These are phyloP conservation scores for Hemiscyllium ocellatum DNA, from an alignment of 2,113 vertebrate species.

Conservation along the genomic window DNA sequence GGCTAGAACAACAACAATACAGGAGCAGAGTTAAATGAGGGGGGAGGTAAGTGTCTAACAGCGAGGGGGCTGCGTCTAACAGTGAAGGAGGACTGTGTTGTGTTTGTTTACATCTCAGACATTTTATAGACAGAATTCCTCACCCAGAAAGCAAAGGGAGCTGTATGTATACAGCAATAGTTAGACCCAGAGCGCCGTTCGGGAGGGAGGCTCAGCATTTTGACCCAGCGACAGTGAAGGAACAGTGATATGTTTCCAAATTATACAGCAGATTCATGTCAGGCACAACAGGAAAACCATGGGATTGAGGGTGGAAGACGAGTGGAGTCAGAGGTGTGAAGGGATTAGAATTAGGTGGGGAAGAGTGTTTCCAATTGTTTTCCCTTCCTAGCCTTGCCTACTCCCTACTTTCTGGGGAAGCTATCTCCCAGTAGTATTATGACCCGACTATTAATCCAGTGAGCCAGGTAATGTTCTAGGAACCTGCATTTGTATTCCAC, in stretches of 20 bases:
- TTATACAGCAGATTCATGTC: too few relatives aligned
- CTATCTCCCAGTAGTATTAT: too few relatives aligned
- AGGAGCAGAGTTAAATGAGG: not conserved
- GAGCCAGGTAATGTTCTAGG: too few relatives aligned
- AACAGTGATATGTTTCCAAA: too few relatives aligned
- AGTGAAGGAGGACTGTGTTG: too few relatives aligned
- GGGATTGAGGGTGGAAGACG: not conserved
- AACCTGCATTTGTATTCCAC: too few relatives aligned
- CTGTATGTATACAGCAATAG: not conserved
- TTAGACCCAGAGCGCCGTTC: not conserved
- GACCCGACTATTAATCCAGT: too few relatives aligned
- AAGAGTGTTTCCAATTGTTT: not conserved
- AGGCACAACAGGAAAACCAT: not conserved
- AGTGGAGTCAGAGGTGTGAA: too few relatives aligned
- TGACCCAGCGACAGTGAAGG: too few relatives aligned
- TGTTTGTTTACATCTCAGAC: not conserved
- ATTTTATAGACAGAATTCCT: not conserved
- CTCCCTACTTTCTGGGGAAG: not conserved
- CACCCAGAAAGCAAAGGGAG: not conserved
- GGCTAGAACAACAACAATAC: conserved; percentile 56
- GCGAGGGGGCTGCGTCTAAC: too few relatives aligned
- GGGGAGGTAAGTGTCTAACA: too few relatives aligned
- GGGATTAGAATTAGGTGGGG: not conserved
- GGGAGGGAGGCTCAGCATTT: too few relatives aligned
- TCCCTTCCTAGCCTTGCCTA: not conserved